Evolutionary conservation across 2,797 vertebrate species (phyloP), one percentile per base, ranked within the genome.

Genomic region (Apogon hyalosoma): DNA sequence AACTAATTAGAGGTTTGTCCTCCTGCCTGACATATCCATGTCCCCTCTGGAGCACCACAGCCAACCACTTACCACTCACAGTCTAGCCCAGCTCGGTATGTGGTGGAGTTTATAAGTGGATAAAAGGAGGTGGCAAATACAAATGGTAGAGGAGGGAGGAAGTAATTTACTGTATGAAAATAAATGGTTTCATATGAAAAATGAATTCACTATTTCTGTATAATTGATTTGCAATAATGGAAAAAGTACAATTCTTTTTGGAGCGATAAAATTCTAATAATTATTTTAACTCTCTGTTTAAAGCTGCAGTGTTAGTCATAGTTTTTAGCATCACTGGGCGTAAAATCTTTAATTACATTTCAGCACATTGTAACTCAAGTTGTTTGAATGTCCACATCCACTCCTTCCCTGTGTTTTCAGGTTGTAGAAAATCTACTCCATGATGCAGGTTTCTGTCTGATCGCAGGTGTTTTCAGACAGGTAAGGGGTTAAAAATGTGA

Each of bases 1-100:
- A 81, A 46, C 84, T 90, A 92, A 93, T 92, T 90, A 91, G 83
- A 75, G 86, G 85, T 82, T 78, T 86, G 73, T 90, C 87, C 79
- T 78, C 81, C 83, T 85, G 68, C 63, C 66, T 82, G 83, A 83
- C 89, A 87, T 68, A 78, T 80, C 65, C 83, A 69, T 60, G 56
- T 69, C 70, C 66, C 77, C 79, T 66, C 77, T 69, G 78, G 79
- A 84, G 66, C 67, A 51, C 63, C 69, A 62, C 59, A 63, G 56
- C 12, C 15, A 69, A 63, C 64, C 64, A 64, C 77, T 72, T 62
- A 58, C 52, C 24, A 47, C 45, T 47, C 54, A 10, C 21, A 33
- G 64, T 65, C 48, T 13, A 59, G 59, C 65, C 67, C 65, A 42
- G 73, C 62, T 40, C 47, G 36, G 63, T 69, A 63, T 19, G 49